Conservation (phyloP, 2,113 vertebrate genomes). For the Poeciliopsis retropinna region DNA sequence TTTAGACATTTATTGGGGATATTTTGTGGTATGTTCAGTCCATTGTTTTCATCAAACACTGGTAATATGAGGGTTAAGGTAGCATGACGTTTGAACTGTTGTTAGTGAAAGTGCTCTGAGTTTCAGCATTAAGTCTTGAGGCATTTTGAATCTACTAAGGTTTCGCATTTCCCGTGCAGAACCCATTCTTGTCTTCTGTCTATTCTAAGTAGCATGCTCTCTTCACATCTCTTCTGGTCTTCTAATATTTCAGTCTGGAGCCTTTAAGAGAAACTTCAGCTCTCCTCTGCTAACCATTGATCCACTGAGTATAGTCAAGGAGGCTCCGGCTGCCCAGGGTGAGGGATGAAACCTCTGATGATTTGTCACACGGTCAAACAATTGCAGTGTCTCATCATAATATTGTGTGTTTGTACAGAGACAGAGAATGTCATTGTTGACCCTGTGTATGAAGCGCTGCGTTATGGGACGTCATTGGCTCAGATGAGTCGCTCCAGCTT, state of each 20-base stretch:
- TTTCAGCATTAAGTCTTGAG: background rate
- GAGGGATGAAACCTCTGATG: constrained; percentile 42
- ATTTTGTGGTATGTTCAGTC: too few species aligned
- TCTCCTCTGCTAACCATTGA: constrained; percentile 87
- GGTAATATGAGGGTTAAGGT: too few species aligned
- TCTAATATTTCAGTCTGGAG: constrained; percentile 76
- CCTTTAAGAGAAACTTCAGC: constrained; percentile 91
- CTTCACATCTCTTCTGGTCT: background rate
- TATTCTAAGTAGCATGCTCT: constrained; percentile 18
- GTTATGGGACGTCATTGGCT: constrained; percentile 90
- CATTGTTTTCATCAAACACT: too few species aligned
- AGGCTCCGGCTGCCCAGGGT: constrained; percentile 80
- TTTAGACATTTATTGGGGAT: too few species aligned
- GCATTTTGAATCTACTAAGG: constrained; percentile 14
- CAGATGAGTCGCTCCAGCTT: constrained; percentile 87
- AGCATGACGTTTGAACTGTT: too few species aligned
- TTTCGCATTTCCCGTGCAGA: background rate
- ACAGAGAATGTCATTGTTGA: constrained; percentile 76
- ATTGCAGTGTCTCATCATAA: constrained; percentile 11
- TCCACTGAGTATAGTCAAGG: constrained; percentile 77
- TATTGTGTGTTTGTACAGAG: constrained; percentile 52
- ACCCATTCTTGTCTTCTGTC: constrained; percentile 11
- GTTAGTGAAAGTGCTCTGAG: too few species aligned
- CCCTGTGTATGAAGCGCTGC: constrained; percentile 89
- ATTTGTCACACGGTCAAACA: constrained; percentile 21